These are phyloP conservation scores for Nomada fucata DNA, from an alignment of 2,888 invertebrate genomes.

Conservation along the genomic window DNA sequence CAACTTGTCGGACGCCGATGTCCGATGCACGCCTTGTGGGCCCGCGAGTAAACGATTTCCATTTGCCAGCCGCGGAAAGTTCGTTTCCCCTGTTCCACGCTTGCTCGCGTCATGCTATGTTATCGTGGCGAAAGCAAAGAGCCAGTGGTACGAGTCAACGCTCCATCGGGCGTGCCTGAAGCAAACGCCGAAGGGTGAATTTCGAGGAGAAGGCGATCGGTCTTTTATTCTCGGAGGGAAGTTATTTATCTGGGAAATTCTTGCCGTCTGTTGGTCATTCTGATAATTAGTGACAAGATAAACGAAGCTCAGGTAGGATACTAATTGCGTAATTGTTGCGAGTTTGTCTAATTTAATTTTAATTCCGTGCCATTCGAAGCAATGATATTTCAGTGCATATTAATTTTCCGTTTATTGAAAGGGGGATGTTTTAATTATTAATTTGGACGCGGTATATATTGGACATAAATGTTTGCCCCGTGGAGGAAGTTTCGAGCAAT, in stretches of 20 bases:
- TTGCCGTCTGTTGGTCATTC: background rate
- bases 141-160: conserved; percentile 31
- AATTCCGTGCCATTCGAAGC: too few relatives aligned
- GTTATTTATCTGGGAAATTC: too few relatives aligned
- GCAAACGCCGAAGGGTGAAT: background rate
- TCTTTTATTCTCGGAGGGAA: background rate
- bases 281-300: too few relatives aligned
- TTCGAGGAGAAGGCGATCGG: conserved; percentile 1
- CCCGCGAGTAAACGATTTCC: conserved; percentile 30
- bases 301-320: too few relatives aligned
- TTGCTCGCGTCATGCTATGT: background rate
- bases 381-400: too few relatives aligned
- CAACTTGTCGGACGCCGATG: conserved; percentile 32
- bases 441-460: too few relatives aligned
- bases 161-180: conserved; percentile 14
- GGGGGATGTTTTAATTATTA: too few relatives aligned
- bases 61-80: conserved; percentile 28
- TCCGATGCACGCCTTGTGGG: conserved; percentile 13
- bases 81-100: conserved; percentile 19
- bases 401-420: too few relatives aligned
- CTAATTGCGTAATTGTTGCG: too few relatives aligned
- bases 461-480: too few relatives aligned
- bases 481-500: too few relatives aligned
- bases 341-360: too few relatives aligned
- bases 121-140: conserved; percentile 6